phyloP scores from a whole-genome alignment of 2,797 vertebrate species.

The Sebastes iracundus region DNA sequence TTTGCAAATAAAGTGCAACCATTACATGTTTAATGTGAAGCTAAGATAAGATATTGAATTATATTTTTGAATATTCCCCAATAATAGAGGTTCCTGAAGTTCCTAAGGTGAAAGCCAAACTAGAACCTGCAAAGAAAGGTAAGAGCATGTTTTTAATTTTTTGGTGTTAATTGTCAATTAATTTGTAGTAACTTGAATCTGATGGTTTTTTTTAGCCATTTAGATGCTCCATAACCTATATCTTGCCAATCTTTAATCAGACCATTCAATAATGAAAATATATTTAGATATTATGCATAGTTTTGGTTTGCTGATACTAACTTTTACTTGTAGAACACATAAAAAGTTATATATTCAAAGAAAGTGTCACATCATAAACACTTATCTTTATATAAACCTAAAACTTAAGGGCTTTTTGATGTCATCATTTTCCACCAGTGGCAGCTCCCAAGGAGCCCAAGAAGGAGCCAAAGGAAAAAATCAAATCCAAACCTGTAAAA shows the following conservation, averaged over 20 bases:
- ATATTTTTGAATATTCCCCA: neutral
- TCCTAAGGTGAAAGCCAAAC: constrained; percentile 32
- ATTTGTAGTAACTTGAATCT: too few relatives aligned
- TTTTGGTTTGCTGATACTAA: neutral
- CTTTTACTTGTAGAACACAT: neutral
- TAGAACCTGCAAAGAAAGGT: constrained; percentile 17
- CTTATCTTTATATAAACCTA: too few relatives aligned
- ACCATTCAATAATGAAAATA: neutral
- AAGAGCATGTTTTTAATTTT: too few relatives aligned
- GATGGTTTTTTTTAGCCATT: too few relatives aligned
- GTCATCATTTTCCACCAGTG: neutral
- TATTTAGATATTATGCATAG: neutral
- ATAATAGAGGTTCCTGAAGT: constrained; percentile 18
- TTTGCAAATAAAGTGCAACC: neutral
- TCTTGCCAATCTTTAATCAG: too few relatives aligned
- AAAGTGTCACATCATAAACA: too few relatives aligned
- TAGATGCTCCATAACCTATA: neutral
- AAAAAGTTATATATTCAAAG: too few relatives aligned
- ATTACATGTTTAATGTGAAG: neutral
- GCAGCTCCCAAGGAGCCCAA: neutral
- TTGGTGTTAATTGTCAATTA: too few relatives aligned
- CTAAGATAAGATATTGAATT: neutral
- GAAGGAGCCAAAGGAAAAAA: neutral
- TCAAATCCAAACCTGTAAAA: neutral
- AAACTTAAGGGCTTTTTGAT: too few relatives aligned